Evolutionary conservation across 2,888 invertebrate genomes (phyloP).

Genomic region (Napeogenes sylphis): DNA sequence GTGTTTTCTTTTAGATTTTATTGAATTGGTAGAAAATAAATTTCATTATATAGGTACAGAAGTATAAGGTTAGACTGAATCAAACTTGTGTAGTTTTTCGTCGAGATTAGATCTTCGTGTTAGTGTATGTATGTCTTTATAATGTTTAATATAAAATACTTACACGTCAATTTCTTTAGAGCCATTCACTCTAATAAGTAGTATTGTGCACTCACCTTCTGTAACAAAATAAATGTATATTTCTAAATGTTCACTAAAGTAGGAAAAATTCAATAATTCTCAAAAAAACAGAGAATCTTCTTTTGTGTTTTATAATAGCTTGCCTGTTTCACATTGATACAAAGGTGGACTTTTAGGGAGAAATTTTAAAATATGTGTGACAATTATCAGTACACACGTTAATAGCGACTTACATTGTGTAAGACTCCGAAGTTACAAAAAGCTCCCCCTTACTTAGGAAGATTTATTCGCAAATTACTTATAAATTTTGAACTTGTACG

Average conservation of each 20-base stretch:
- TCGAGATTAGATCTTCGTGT: too few species aligned
- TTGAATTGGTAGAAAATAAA: neutral
- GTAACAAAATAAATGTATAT: slow-evolving; percentile 57
- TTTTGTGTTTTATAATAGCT: slow-evolving; percentile 46
- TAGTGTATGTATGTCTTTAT: neutral
- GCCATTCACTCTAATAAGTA: slow-evolving; percentile 29
- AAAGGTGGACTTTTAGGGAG: slow-evolving; percentile 44
- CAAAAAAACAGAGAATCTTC: slow-evolving; percentile 29
- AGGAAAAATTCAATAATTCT: slow-evolving; percentile 33
- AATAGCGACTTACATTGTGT: slow-evolving; percentile 73
- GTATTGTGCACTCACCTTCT: slow-evolving; percentile 67
- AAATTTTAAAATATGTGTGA: slow-evolving; percentile 76
- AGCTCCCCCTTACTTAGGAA: slow-evolving; percentile 58
- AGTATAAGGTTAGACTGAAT: too few species aligned
- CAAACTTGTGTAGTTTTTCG: neutral
- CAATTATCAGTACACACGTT: slow-evolving; percentile 77
- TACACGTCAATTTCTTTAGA: slow-evolving; percentile 20
- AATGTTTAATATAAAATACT: slow-evolving; percentile 1
- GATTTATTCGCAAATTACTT: slow-evolving; percentile 78
- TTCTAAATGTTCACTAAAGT: slow-evolving; percentile 49
- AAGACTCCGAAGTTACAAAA: slow-evolving; percentile 50
- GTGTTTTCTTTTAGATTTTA: neutral
- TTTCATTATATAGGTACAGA: neutral
- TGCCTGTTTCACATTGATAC: slow-evolving; percentile 42
- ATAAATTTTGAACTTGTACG: slow-evolving; percentile 57